phyloP scores from a whole-genome alignment of 37 sponge, comb jelly and placozoan species.

The Hexactinellida sp. region DNA sequence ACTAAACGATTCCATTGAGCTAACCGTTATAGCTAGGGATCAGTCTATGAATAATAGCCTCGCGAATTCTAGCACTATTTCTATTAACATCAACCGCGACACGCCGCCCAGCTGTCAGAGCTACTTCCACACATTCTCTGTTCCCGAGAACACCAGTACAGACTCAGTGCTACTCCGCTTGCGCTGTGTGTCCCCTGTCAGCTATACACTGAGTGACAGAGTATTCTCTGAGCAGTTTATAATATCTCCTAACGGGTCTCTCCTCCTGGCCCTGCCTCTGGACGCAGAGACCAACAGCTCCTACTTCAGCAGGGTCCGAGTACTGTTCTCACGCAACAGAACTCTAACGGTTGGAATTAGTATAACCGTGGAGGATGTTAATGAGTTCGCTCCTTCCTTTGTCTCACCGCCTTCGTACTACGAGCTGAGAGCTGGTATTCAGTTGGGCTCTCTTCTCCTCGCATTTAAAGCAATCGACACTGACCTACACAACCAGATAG shows the following conservation, averaged over 20 bases:
- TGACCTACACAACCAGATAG: not conserved
- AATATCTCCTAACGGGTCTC: not conserved
- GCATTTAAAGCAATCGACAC: not conserved
- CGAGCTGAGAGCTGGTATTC: not conserved
- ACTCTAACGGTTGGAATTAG: not conserved
- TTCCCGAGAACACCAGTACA: not conserved
- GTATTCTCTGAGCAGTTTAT: not conserved
- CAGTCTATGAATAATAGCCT: not conserved
- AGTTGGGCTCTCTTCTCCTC: not conserved
- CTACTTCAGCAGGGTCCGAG: not conserved
- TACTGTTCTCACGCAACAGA: not conserved
- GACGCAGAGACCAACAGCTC: not conserved
- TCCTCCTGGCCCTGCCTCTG: not conserved
- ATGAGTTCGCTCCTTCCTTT: conserved; percentile 5
- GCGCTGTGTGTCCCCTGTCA: not conserved
- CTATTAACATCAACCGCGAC: not conserved
- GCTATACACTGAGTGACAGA: not conserved
- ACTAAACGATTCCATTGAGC: not conserved
- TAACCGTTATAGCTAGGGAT: not conserved
- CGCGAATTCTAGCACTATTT: not conserved
- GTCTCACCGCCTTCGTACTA: not conserved
- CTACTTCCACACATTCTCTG: not conserved
- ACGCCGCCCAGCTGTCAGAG: not conserved
- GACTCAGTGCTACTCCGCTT: not conserved
- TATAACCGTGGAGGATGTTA: not conserved